A percentile compares a stretch with the other conserved stretches of the same genome.
Conservation (phyloP, 2,113 vertebrate species). For the Camelus dromedarius region DNA sequence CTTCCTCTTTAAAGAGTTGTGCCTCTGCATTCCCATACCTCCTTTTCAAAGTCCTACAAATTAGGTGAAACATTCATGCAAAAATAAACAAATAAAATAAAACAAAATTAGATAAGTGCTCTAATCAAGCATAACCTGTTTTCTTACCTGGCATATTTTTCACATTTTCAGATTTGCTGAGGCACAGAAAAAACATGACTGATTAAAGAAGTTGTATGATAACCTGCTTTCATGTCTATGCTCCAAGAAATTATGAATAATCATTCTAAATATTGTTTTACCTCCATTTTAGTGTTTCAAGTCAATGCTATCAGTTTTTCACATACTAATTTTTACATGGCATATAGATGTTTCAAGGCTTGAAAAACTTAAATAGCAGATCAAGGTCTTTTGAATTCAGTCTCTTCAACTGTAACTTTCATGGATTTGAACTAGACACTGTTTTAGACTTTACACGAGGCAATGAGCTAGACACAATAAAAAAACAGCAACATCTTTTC, state of each 20-base stretch:
- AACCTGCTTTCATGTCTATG: background rate
- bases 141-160: background rate
- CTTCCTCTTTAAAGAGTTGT: background rate
- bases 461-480: conserved; percentile 16
- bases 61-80: background rate
- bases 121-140: background rate
- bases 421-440: background rate
- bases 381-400: conserved; percentile 37
- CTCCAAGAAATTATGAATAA: background rate
- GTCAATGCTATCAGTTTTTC: background rate
- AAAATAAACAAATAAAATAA: background rate
- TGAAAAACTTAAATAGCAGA: background rate
- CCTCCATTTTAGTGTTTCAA: conserved; percentile 10
- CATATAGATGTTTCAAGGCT: background rate
- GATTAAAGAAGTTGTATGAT: background rate
- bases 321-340: background rate
- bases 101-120: background rate
- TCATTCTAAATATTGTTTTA: background rate
- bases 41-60: background rate
- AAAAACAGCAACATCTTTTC: background rate
- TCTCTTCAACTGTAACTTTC: background rate
- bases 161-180: background rate
- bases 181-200: background rate
- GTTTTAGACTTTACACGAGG: background rate
- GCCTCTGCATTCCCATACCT: background rate